Percentiles rank a stretch among this genome's conserved stretches.
These are phyloP conservation scores for Trissolcus brochymenae DNA, from an alignment of 2,888 invertebrate genomes.

Conservation along the genomic window DNA sequence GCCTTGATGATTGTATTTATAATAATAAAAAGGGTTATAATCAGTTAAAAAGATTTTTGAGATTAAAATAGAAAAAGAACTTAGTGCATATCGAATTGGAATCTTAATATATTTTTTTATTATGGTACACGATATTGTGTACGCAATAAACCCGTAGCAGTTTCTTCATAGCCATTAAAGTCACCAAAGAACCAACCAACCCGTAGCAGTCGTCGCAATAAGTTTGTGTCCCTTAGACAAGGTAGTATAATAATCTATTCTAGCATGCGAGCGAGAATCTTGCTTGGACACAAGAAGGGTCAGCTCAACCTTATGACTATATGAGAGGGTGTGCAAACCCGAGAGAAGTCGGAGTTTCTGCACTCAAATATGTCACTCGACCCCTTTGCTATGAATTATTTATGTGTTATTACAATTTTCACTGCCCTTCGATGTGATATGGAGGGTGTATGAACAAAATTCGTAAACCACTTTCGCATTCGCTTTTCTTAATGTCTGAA, in stretches of 20 bases:
- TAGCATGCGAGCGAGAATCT: constrained; percentile 4
- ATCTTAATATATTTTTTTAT: constrained; percentile 35
- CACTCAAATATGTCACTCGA: constrained; percentile 16
- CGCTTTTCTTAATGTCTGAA: not conserved
- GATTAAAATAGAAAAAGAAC: not conserved
- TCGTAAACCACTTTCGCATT: no score
- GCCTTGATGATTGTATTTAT: no score
- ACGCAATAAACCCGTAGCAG: constrained; percentile 64
- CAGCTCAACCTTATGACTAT: constrained; percentile 17
- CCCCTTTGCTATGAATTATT: constrained; percentile 23
- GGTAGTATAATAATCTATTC: constrained; percentile 64
- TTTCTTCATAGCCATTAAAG: no score
- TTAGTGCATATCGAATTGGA: constrained; percentile 13
- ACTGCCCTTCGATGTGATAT: constrained; percentile 10
- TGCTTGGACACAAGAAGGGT: constrained; percentile 14
- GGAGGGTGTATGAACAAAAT: constrained; percentile 4
- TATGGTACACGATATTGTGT: constrained; percentile 35
- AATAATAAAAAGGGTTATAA: no score
- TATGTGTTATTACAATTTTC: constrained; percentile 20
- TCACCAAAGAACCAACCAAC: no score
- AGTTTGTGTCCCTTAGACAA: not conserved
- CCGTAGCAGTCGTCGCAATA: constrained; percentile 25
- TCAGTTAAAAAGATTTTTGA: not conserved
- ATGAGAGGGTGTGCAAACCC: constrained; percentile 27
- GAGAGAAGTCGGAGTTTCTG: no score